phyloP scores from a whole-genome alignment of 2,113 vertebrate species.

The Phainopepla nitens region DNA sequence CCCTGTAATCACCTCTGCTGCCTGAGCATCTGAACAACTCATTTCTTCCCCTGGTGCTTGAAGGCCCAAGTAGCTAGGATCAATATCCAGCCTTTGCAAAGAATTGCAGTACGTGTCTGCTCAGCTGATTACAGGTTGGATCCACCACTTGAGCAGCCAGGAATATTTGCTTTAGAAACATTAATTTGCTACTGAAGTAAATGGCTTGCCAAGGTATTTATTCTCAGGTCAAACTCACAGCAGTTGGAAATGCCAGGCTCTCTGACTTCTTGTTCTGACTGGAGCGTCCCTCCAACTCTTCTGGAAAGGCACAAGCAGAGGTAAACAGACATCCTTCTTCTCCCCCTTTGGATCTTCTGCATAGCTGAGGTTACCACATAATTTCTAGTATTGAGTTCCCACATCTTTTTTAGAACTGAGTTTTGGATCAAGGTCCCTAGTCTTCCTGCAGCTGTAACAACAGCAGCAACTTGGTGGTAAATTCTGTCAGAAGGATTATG shows the following conservation, averaged over 20 bases:
- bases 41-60: background rate
- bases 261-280: background rate
- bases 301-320: background rate
- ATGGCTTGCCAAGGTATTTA: background rate
- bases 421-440: constrained; percentile 34
- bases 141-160: background rate
- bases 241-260: background rate
- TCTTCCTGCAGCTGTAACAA: constrained; percentile 65
- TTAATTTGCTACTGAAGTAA: background rate
- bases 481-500: constrained; percentile 56
- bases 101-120: background rate
- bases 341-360: background rate
- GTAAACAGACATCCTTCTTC: background rate
- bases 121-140: background rate
- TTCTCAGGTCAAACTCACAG: background rate
- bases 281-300: background rate
- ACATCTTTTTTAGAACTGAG: constrained; percentile 24
- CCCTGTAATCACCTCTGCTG: background rate
- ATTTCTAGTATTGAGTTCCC: constrained; percentile 27
- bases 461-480: constrained; percentile 53
- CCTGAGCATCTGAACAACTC: background rate
- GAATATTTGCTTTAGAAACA: background rate
- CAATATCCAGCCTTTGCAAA: background rate
- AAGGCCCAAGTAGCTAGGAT: background rate
- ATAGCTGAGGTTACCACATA: background rate